Conservation (phyloP, 1,140 invertebrate species). For the Hyphantria cunea region DNA sequence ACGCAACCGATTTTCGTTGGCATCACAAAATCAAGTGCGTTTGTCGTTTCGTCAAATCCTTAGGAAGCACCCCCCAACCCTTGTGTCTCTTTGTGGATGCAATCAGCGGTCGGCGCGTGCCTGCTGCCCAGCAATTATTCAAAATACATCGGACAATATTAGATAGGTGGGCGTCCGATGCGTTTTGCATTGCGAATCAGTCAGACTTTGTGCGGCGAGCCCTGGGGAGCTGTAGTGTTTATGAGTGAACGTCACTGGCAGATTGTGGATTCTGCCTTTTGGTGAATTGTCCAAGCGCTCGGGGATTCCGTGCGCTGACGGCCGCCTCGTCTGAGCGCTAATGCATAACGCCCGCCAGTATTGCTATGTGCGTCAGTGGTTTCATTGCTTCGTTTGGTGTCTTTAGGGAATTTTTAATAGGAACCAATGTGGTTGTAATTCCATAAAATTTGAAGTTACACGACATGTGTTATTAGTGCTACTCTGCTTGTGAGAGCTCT, state of each 20-base stretch:
- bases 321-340: conserved; percentile 12
- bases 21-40: conserved; percentile 1
- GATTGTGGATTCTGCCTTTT: conserved; percentile 67
- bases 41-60: conserved; percentile 40
- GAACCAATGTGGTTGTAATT: too few species aligned
- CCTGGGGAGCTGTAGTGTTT: conserved; percentile 66
- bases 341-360: not conserved
- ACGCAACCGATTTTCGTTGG: not conserved
- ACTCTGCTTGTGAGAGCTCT: too few species aligned
- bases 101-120: conserved; percentile 59
- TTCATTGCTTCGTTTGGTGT: conserved; percentile 10
- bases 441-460: too few species aligned
- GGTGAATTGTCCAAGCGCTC: conserved; percentile 52
- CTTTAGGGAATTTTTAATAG: not conserved
- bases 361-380: conserved; percentile 3
- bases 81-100: conserved; percentile 66
- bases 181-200: conserved; percentile 79
- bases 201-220: conserved; percentile 63
- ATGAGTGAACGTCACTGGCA: conserved; percentile 60
- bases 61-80: conserved; percentile 62
- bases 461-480: too few species aligned
- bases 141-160: conserved; percentile 79
- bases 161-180: conserved; percentile 73
- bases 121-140: conserved; percentile 70
- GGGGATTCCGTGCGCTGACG: conserved; percentile 28